A percentile compares a stretch with the other conserved stretches of the same genome.
phyloP scores from a whole-genome alignment of 2,113 vertebrate genomes.

The Paramisgurnus dabryanus region DNA sequence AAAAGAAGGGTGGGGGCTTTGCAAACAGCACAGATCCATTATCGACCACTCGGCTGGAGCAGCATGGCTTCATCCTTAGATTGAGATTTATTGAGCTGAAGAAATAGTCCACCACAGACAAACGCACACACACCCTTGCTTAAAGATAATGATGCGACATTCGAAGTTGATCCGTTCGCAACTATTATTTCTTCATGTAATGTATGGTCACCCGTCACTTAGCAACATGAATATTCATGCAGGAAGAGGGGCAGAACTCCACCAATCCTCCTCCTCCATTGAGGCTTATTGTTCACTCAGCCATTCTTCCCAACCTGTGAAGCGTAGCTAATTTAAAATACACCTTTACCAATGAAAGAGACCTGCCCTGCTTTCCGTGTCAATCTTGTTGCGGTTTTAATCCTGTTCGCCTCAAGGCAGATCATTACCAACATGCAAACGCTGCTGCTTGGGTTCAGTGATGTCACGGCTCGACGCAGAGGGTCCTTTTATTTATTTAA shows the following conservation, averaged over 20 bases:
- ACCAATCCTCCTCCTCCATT: slow-evolving; percentile 24
- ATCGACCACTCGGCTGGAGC: slow-evolving; percentile 50
- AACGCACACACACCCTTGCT: background rate
- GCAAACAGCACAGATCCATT: slow-evolving; percentile 53
- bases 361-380: slow-evolving; percentile 53
- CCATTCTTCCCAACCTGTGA: slow-evolving; percentile 59
- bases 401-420: slow-evolving; percentile 44
- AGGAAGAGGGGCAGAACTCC: slow-evolving; percentile 22
- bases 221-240: slow-evolving; percentile 59
- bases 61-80: slow-evolving; percentile 42
- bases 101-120: slow-evolving; percentile 38
- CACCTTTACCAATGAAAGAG: slow-evolving; percentile 64
- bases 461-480: background rate
- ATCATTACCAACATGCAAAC: background rate
- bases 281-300: slow-evolving; percentile 66
- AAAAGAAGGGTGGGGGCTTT: slow-evolving; percentile 42
- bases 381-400: slow-evolving; percentile 64
- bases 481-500: too few relatives aligned
- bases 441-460: slow-evolving; percentile 23
- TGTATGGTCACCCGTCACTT: slow-evolving; percentile 57
- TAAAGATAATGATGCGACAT: background rate
- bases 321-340: slow-evolving; percentile 76
- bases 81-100: slow-evolving; percentile 53
- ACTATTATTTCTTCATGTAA: slow-evolving; percentile 61
- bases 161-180: slow-evolving; percentile 49